A percentile compares a stretch with the other conserved stretches of the same genome.
Conservation (phyloP, 2,888 invertebrate genomes). For the Falcaria lacertinaria region DNA sequence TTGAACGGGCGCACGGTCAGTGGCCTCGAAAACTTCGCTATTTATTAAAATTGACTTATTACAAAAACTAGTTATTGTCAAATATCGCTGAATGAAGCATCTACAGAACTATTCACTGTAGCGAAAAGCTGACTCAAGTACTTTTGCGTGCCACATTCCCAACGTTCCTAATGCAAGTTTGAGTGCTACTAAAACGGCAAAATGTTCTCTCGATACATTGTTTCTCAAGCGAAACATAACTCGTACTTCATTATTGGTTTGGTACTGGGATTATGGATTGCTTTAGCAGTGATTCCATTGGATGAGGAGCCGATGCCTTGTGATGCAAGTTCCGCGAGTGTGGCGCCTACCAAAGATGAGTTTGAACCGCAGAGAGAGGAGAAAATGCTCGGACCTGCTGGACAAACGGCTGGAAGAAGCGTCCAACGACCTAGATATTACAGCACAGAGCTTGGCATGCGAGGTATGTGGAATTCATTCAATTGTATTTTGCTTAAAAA, state of each 20-base stretch:
- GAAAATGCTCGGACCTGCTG: constrained; percentile 40
- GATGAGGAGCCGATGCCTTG: constrained; percentile 48
- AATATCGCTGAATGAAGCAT: too few species aligned
- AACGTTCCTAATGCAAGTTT: not conserved
- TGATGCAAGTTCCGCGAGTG: constrained; percentile 16
- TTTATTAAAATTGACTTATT: too few species aligned
- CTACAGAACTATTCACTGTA: too few species aligned
- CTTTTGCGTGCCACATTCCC: too few species aligned
- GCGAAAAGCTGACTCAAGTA: too few species aligned
- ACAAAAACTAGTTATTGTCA: too few species aligned
- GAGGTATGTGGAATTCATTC: constrained; percentile 42
- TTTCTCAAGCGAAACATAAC: constrained; percentile 76
- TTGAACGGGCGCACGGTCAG: too few species aligned
- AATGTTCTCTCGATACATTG: constrained; percentile 67
- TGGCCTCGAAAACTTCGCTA: too few species aligned
- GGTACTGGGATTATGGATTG: constrained; percentile 76
- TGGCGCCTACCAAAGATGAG: constrained; percentile 37
- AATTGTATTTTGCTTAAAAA: too few species aligned
- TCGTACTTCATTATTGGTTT: constrained; percentile 79
- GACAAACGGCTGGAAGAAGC: constrained; percentile 52
- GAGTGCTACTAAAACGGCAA: constrained; percentile 5
- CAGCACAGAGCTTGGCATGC: constrained; percentile 96
- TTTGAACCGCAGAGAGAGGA: constrained; percentile 63
- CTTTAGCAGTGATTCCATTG: constrained; percentile 71
- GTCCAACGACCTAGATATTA: constrained; percentile 94